Base-by-base conservation (phyloP, 1,140 invertebrate genomes). In the Cataglyphis hispanica region DNA sequence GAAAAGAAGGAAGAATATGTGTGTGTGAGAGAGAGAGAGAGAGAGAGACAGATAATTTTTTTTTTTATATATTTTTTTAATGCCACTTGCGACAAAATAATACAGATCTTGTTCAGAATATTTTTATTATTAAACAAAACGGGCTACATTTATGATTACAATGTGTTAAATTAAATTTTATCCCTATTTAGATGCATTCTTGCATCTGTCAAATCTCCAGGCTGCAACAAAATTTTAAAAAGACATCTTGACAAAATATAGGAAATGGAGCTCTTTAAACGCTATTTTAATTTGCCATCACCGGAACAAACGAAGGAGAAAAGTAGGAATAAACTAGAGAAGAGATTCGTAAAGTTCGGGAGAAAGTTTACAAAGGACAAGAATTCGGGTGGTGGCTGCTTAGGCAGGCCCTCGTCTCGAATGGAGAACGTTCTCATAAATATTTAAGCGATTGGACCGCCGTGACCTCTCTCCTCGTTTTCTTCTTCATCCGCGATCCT, bases 371-470 rank as follows among this genome's bases (percentile, higher is more conserved):
- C 78, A 89, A 81, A 86, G 90, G 86, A 90, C 64, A 69, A 74
- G 87, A 90, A 87, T 90, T 90, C 85, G 89, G 90, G 86, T 84
- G 74, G 85, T 40, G 87, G 87, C 58, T 61, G 66, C 34, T 83
- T 63, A 80, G 67, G 25, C 78, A 80, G 67, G 25, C 85, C 63
- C 74, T 46, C 31, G 40, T 69, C 50, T 66, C 74, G 75, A 58
- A 46, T 27, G 67, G 70, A 63, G 87, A 88, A 88, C 56, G 72
- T 88, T 63, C 74, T 88, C 88, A 88, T 89, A 88, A 89, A 89
- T 89, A 89, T 89, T 81, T 83, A 88, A 88, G 25, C 25, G n/a
- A 69, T 72, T 85, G 56, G 84, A 77, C 60, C 67, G 75, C 63
- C 84, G n/a, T 53, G 50, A 72, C 40, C 76, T 78, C 69, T 78